These are phyloP conservation scores for Nephrotoma guestfalica DNA, from an alignment of 2,888 invertebrate genomes.

Conservation along the genomic window DNA sequence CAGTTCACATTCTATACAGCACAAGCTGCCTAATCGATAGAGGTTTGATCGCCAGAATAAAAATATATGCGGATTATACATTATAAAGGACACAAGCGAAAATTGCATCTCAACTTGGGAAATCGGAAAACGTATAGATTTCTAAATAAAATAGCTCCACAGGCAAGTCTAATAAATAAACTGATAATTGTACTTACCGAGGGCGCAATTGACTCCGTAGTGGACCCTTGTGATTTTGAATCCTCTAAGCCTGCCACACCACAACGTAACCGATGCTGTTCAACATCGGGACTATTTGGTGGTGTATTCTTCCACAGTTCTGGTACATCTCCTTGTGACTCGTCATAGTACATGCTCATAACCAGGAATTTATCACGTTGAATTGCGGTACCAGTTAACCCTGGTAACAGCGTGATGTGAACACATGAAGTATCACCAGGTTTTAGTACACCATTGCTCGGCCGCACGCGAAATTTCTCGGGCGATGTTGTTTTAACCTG, in stretches of 20 bases:
- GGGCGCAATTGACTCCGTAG: neutral
- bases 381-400: constrained; percentile 49
- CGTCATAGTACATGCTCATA: constrained; percentile 58
- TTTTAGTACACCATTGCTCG: constrained; percentile 63
- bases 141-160: too few species aligned
- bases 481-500: constrained; percentile 93
- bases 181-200: neutral
- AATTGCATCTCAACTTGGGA: too few species aligned
- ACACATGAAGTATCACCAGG: constrained; percentile 50
- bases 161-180: neutral
- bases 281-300: constrained; percentile 38
- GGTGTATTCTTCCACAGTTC: constrained; percentile 60
- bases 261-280: constrained; percentile 60
- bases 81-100: too few species aligned
- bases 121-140: too few species aligned
- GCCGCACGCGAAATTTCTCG: constrained; percentile 85
- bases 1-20: too few species aligned
- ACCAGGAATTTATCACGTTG: constrained; percentile 77
- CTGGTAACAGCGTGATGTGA: constrained; percentile 58
- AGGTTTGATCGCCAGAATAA: too few species aligned
- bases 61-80: too few species aligned
- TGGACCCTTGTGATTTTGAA: neutral
- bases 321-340: constrained; percentile 42
- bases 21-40: too few species aligned
- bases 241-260: constrained; percentile 31